Percentiles rank a stretch among this genome's conserved stretches.
These are phyloP conservation scores for Philereme vetulata DNA, from an alignment of 2,888 invertebrate genomes.

Conservation along the genomic window DNA sequence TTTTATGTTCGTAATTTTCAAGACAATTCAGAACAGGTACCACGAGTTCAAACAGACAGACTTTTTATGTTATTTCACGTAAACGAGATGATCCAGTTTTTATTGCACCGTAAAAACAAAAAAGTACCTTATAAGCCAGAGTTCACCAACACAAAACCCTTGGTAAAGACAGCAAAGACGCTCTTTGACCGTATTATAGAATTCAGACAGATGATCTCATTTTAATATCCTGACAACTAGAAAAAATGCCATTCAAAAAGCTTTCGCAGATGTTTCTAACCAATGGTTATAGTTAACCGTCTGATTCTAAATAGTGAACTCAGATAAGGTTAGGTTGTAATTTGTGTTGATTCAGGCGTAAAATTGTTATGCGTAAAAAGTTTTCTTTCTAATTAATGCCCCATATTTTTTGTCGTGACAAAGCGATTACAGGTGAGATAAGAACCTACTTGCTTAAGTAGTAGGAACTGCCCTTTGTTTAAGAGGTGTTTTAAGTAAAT, in stretches of 20 bases:
- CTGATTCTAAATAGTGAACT: neutral
- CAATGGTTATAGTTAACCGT: no score
- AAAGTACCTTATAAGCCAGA: conserved; percentile 11
- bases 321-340: conserved; percentile 39
- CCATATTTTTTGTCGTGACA: conserved; percentile 50
- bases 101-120: conserved; percentile 30
- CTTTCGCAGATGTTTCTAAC: no score
- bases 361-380: conserved; percentile 69
- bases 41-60: conserved; percentile 22
- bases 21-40: conserved; percentile 12
- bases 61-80: conserved; percentile 25
- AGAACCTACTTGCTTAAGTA: neutral
- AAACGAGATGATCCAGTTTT: conserved; percentile 31
- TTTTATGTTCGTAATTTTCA: conserved; percentile 17
- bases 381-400: conserved; percentile 58
- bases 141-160: no score
- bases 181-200: no score
- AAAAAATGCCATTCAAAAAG: no score
- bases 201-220: no score
- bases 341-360: conserved; percentile 72
- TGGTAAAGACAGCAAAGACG: no score
- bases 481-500: conserved; percentile 16
- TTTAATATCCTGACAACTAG: no score
- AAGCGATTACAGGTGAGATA: conserved; percentile 12
- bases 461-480: conserved; percentile 5